These are phyloP conservation scores for Cryptocephalus primarius DNA, from an alignment of 2,888 invertebrate species.

Conservation along the genomic window DNA sequence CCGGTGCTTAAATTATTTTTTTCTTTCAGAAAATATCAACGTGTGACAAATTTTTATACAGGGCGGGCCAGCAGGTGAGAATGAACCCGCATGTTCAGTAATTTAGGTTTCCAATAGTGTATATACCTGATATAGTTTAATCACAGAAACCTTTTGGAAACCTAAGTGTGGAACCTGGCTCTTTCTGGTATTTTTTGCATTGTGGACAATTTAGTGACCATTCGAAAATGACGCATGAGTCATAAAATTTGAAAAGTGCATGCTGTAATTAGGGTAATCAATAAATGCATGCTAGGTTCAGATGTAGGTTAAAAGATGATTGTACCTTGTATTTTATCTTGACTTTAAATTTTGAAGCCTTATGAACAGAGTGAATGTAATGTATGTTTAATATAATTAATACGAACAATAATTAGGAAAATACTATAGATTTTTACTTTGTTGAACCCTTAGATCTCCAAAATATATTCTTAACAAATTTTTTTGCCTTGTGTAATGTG, in stretches of 20 bases:
- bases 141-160: not conserved
- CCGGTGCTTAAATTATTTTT: slow-evolving; percentile 25
- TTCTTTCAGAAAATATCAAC: slow-evolving; percentile 48
- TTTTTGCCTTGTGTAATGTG: too few species aligned
- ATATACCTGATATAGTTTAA: not conserved
- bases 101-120: not conserved
- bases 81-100: slow-evolving; percentile 20
- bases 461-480: too few species aligned
- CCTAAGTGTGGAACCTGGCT: slow-evolving; percentile 14
- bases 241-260: not conserved
- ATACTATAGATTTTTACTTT: too few species aligned
- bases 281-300: too few species aligned
- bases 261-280: too few species aligned
- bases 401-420: too few species aligned
- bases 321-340: too few species aligned
- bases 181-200: slow-evolving; percentile 15
- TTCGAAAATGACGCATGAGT: slow-evolving; percentile 1
- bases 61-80: slow-evolving; percentile 36
- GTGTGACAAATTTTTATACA: slow-evolving; percentile 46
- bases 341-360: too few species aligned
- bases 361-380: too few species aligned
- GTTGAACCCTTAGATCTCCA: too few species aligned
- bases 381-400: too few species aligned
- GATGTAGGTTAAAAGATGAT: too few species aligned
- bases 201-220: slow-evolving; percentile 13